Base-by-base conservation (phyloP, 2,113 vertebrate species). In the Myodes glareolus region DNA sequence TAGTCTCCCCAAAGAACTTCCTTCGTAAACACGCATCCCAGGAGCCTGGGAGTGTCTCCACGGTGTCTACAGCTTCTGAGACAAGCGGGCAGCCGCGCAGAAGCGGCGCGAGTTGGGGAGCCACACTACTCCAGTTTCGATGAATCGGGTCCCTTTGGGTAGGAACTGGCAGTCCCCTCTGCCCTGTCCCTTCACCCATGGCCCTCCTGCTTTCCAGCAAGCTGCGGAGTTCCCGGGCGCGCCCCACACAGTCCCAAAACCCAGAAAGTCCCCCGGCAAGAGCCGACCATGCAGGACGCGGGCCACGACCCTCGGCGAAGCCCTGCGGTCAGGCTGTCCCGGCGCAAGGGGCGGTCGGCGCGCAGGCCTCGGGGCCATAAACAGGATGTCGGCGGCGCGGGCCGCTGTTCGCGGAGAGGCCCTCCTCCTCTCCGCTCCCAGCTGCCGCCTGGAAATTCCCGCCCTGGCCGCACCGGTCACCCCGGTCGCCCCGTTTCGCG, bases 331-430 rank as follows among this genome's bases (percentile, higher is more conserved):
- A 33, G 87, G 61, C 88, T 72, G 80, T 29, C 52, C 1, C 85
- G 2, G 58, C 90, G 12, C 45, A n/a, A 39, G 42, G 72, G 78
- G 14, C 81, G 70, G 33, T 73, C 95, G 75, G 92, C 29, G 96
- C 78, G 78, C 27, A 47, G 92, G 92, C 91, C 80, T 92, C 75
- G 5, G 88, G 84, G 88, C 33, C 47, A 94, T 94, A 98, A 98
- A 98, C 97, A 97, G 97, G 97, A 98, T 97, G 97, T 97, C 97
- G 45, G 77, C 70, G 36, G 96, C 92, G 94, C 93, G 95, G 12
- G 70, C 89, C 86, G 80, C 80, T 50, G 42, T 31, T 84, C 29
- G 81, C 81, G 31, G 25, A 91, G 94, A 88, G 31, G 73, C 21
- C 39, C 29, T 68, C 50, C 17, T 1, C 39, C 88, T 47, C 27